Evolutionary conservation across 2,888 invertebrate species (phyloP).

Genomic region (Cryptocephalus primarius): DNA sequence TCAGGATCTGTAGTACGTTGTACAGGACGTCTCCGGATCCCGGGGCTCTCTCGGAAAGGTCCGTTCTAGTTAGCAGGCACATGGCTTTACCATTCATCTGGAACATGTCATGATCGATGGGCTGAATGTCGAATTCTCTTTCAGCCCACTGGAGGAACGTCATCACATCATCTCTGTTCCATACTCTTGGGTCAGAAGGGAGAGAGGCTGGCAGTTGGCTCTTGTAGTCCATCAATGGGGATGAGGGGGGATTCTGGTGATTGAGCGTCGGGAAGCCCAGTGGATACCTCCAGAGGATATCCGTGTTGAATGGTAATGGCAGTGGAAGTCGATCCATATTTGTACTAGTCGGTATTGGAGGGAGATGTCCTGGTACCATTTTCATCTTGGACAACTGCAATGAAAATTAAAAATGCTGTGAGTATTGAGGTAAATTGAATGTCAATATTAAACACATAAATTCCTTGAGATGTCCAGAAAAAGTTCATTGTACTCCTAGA

Average conservation of each 20-base stretch:
- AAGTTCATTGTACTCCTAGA: too few species aligned
- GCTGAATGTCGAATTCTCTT: slow-evolving; percentile 82
- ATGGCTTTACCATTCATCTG: slow-evolving; percentile 97
- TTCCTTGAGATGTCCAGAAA: too few species aligned
- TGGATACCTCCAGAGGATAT: slow-evolving; percentile 81
- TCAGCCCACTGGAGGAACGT: slow-evolving; percentile 86
- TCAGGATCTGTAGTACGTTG: slow-evolving; percentile 82
- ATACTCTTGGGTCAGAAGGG: slow-evolving; percentile 79
- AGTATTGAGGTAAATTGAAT: neutral
- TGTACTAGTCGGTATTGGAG: slow-evolving; percentile 34
- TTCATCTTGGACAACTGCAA: slow-evolving; percentile 37
- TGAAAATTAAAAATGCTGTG: slow-evolving; percentile 4
- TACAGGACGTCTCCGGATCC: slow-evolving; percentile 89
- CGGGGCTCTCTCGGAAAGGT: slow-evolving; percentile 84
- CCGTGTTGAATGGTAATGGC: slow-evolving; percentile 70
- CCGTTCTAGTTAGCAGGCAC: slow-evolving; percentile 78
- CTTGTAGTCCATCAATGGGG: slow-evolving; percentile 73
- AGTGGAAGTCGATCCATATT: slow-evolving; percentile 63
- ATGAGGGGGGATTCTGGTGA: slow-evolving; percentile 49
- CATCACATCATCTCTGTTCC: slow-evolving; percentile 83
- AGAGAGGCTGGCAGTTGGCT: slow-evolving; percentile 74
- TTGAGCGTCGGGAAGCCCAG: slow-evolving; percentile 60
- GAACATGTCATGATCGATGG: slow-evolving; percentile 86
- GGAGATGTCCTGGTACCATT: slow-evolving; percentile 40
- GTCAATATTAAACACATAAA: neutral